These are phyloP conservation scores for Seriola rivoliana DNA, from an alignment of 2,113 vertebrate genomes.

Conservation along the genomic window DNA sequence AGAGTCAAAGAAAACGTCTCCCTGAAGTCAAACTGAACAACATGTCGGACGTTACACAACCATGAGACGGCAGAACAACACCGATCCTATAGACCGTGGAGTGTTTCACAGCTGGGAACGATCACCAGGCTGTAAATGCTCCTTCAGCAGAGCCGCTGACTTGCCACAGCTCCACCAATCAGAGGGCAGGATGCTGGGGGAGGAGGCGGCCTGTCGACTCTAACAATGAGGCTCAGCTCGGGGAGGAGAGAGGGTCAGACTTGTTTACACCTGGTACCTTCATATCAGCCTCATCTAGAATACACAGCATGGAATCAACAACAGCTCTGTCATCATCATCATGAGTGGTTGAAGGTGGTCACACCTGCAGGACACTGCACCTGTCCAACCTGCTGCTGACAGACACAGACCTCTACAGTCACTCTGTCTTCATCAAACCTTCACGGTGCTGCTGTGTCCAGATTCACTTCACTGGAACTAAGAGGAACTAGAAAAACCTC, in stretches of 20 bases:
- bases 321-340: no score
- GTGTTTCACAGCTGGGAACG: conserved; percentile 32
- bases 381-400: no score
- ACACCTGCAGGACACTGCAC: no score
- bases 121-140: conserved; percentile 5
- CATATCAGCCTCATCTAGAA: background rate
- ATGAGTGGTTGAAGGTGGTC: no score
- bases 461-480: no score
- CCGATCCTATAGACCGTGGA: background rate
- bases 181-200: background rate
- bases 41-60: conserved; percentile 3
- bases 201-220: background rate
- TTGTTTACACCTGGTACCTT: background rate
- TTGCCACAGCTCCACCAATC: conserved; percentile 33
- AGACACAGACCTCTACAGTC: no score
- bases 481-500: no score
- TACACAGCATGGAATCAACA: no score
- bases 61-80: background rate
- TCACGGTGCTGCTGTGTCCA: no score
- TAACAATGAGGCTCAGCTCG: background rate
- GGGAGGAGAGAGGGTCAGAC: background rate
- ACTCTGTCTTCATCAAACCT: no score
- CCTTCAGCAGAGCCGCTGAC: background rate
- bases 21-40: background rate
- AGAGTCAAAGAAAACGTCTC: no score